These are phyloP conservation scores for Meiosimyza decipiens DNA, from an alignment of 2,888 invertebrate genomes.

Conservation along the genomic window DNA sequence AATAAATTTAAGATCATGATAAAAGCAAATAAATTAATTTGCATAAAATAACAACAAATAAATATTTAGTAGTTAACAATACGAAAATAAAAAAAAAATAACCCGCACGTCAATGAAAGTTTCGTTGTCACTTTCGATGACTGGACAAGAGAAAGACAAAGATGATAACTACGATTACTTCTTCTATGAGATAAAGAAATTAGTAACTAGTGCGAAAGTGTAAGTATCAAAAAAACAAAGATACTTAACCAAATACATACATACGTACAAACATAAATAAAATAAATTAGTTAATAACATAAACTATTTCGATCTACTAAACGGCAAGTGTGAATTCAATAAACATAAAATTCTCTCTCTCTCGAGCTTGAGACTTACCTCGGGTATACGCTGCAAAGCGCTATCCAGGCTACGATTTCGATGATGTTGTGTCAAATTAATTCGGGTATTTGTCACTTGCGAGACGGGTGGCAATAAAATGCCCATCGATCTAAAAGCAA, in stretches of 20 bases:
- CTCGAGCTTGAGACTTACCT: slow-evolving; percentile 67
- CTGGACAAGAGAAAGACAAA: not conserved
- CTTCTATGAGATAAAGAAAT: too few relatives aligned
- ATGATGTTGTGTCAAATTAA: slow-evolving; percentile 76
- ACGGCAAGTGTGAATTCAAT: too few relatives aligned
- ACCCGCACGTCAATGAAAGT: not conserved
- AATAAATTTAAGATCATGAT: too few relatives aligned
- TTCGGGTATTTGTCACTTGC: slow-evolving; percentile 67
- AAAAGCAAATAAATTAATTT: not conserved
- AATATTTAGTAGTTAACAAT: not conserved
- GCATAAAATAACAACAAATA: slow-evolving; percentile 11
- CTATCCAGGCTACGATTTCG: slow-evolving; percentile 91
- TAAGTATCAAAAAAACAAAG: not conserved
- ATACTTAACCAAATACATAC: not conserved
- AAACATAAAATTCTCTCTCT: not conserved
- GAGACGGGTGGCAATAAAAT: slow-evolving; percentile 67
- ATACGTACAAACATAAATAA: not conserved
- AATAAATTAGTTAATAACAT: not conserved
- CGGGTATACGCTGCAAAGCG: slow-evolving; percentile 88
- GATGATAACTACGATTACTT: not conserved
- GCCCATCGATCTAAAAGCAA: slow-evolving; percentile 66
- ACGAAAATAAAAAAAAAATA: slow-evolving; percentile 14
- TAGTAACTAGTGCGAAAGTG: too few relatives aligned
- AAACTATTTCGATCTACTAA: too few relatives aligned
- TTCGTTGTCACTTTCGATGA: slow-evolving; percentile 26